These are phyloP conservation scores for Paramormyrops hopkinsi DNA, from an alignment of 2,797 vertebrate genomes.

Conservation along the genomic window DNA sequence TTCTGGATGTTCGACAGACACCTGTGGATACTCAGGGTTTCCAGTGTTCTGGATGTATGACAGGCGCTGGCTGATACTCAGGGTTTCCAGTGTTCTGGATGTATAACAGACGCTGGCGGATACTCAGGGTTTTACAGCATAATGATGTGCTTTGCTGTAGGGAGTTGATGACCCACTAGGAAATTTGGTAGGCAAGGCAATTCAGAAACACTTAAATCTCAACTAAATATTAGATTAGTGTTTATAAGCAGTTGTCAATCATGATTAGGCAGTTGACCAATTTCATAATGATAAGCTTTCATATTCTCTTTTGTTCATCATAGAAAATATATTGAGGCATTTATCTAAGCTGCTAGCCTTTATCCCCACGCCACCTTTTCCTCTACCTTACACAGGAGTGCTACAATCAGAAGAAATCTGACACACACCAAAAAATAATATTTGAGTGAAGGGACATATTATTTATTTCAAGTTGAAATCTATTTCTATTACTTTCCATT, in stretches of 20 bases:
- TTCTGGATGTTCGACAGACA: not conserved
- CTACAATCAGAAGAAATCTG: not conserved
- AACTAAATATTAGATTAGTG: slow-evolving; percentile 64
- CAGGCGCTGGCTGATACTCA: too few relatives aligned
- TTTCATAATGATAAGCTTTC: not conserved
- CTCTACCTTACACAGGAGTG: slow-evolving; percentile 30
- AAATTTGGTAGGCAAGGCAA: slow-evolving; percentile 46
- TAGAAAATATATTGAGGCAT: not conserved
- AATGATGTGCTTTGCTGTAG: slow-evolving; percentile 36
- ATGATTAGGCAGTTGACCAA: slow-evolving; percentile 44
- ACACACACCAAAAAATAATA: not conserved
- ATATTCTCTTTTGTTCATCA: not conserved
- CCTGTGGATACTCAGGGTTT: too few relatives aligned
- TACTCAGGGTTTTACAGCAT: slow-evolving; percentile 32
- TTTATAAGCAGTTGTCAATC: slow-evolving; percentile 46
- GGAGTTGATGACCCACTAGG: slow-evolving; percentile 22
- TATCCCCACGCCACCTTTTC: slow-evolving; percentile 39
- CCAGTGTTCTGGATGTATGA: too few relatives aligned
- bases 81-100: too few relatives aligned
- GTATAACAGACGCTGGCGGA: not conserved
- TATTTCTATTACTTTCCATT: not conserved
- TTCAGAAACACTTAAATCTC: slow-evolving; percentile 53
- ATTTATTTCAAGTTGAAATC: not conserved
- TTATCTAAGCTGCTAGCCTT: not conserved
- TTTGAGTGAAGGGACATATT: not conserved